Evolutionary conservation across 2,888 invertebrate genomes (phyloP).

Genomic region (Orthosia gothica): DNA sequence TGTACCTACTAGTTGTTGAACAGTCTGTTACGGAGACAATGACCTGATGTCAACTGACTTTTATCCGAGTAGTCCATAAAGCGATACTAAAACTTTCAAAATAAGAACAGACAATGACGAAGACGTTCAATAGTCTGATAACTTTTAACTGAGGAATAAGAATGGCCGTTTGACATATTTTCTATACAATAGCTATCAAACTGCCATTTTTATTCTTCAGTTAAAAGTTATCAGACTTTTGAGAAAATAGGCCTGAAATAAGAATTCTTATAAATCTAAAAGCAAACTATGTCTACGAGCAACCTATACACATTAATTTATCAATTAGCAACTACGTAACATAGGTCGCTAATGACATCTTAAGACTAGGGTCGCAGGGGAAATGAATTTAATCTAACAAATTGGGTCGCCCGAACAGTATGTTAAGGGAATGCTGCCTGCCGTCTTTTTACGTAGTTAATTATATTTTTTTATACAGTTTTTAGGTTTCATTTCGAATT

Average conservation of each 20-base stretch:
- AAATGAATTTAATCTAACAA: conserved; percentile 85
- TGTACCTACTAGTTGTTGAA: background rate
- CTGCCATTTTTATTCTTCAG: too few relatives aligned
- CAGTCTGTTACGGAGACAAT: background rate
- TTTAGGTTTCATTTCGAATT: background rate
- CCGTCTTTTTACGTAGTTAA: conserved; percentile 9
- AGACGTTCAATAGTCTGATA: too few relatives aligned
- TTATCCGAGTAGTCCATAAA: background rate
- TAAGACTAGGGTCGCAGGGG: conserved; percentile 69
- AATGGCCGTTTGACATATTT: too few relatives aligned
- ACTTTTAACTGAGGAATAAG: too few relatives aligned
- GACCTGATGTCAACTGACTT: background rate
- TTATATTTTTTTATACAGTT: background rate
- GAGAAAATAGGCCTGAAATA: too few relatives aligned
- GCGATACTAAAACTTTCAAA: too few relatives aligned
- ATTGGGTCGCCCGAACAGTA: conserved; percentile 82
- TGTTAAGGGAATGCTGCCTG: conserved; percentile 11
- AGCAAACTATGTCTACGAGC: background rate
- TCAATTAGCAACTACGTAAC: conserved; percentile 56
- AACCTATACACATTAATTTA: conserved; percentile 35
- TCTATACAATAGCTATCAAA: too few relatives aligned
- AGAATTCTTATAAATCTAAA: background rate
- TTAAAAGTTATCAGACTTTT: too few relatives aligned
- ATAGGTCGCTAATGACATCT: conserved; percentile 73
- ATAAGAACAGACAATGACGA: too few relatives aligned